Evolutionary conservation across 2,888 invertebrate genomes (phyloP).

Genomic region (Catocala nupta): DNA sequence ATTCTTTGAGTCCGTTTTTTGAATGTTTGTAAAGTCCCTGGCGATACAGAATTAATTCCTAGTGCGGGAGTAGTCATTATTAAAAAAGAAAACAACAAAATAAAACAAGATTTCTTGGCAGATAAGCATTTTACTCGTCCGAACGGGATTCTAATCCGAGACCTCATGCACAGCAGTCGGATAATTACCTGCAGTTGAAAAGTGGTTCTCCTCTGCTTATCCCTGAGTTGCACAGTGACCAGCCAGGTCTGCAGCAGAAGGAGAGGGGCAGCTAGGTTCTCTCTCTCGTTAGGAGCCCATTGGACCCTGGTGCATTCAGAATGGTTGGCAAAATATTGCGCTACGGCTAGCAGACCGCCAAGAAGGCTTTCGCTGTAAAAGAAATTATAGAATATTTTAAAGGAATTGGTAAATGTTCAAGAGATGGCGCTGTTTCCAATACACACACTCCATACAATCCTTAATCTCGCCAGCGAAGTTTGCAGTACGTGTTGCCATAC

Average conservation of each 20-base stretch:
- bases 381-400: not conserved
- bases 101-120: too few relatives aligned
- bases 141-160: too few relatives aligned
- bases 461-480: too few relatives aligned
- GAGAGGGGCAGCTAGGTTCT: slow-evolving; percentile 95
- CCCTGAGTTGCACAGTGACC: slow-evolving; percentile 86
- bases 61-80: too few relatives aligned
- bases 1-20: too few relatives aligned
- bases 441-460: too few relatives aligned
- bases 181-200: slow-evolving; percentile 65
- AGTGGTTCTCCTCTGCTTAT: slow-evolving; percentile 52
- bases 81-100: too few relatives aligned
- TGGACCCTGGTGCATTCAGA: slow-evolving; percentile 94
- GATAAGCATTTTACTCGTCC: too few relatives aligned
- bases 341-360: slow-evolving; percentile 91
- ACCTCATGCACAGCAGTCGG: too few relatives aligned
- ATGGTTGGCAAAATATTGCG: slow-evolving; percentile 94
- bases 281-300: slow-evolving; percentile 95
- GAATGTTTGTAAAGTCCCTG: too few relatives aligned
- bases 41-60: too few relatives aligned
- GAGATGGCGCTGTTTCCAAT: not conserved
- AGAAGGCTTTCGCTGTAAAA: slow-evolving; percentile 88
- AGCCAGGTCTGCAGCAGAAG: slow-evolving; percentile 91
- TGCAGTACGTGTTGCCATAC: too few relatives aligned
- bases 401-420: not conserved